Base-by-base conservation (phyloP, 2,113 vertebrate species). In the Abramis brama region DNA sequence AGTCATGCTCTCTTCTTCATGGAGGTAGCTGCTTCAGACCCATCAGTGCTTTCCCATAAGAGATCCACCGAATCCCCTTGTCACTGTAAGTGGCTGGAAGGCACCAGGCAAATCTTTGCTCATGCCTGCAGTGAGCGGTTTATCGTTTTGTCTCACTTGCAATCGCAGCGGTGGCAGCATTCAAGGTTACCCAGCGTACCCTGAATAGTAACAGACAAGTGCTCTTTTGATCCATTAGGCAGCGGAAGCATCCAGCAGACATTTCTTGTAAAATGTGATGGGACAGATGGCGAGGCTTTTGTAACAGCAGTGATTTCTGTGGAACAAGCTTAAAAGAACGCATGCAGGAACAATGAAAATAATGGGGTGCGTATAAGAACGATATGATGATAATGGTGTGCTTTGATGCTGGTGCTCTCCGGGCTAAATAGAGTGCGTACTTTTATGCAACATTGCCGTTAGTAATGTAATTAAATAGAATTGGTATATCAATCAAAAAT, bases 141-240 rank as follows among this genome's bases (percentile, higher is more conserved):
- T 43, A 74, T 59, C 66, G 21, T 59, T 73, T 83, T 25, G 50
- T 59, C 64, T 82, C 60, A 17, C 19, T 83, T 71, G 45, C 64
- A n/a, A n/a, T 70, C 19, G 2, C 50, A 83, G 64, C 23, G 10
- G 30, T 36, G 81, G 47, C 50, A 33, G 50, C 66, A n/a, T 73
- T 83, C 52, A 83, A 73, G 66, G 68, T 83, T 73, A 59, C 47
- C 30, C 68, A 39, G 66, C 13, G 8, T 43, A 36, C 68, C 68
- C 50, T 83, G 33, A 73, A 83, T 59, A 43, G 66, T 83, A 57
- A 74, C 82, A 59, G 66, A 71, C 82, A 59, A 73, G 50, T 57
- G 50, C 82, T 82, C 64, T 73, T 73, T 83, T 83, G 66, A 83
- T 83, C 82, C 68, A 83, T 73, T 43, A 83, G 82, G 68, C 82